Evolutionary conservation across 2,888 invertebrate species (phyloP).

Genomic region (Erpobdella octoculata): DNA sequence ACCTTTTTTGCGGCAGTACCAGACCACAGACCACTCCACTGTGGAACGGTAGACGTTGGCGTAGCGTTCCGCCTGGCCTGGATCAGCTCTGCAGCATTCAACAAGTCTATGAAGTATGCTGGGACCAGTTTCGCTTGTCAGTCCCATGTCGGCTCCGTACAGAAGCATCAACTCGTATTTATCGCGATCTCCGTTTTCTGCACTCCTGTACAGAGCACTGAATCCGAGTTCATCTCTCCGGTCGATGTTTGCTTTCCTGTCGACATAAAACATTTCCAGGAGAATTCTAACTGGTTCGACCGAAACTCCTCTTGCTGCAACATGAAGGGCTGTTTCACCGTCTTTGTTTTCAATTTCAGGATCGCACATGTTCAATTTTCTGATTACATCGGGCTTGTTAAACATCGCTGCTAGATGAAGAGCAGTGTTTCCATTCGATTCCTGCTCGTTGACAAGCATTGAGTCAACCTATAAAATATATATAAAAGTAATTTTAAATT

Average conservation of each 20-base stretch:
- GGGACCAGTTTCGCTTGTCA: slow-evolving; percentile 21
- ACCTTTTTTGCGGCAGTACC: slow-evolving; percentile 31
- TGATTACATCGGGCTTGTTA: slow-evolving; percentile 27
- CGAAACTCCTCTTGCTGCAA: slow-evolving; percentile 26
- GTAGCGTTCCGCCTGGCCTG: slow-evolving; percentile 27
- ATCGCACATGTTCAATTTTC: slow-evolving; percentile 11
- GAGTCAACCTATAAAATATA: slow-evolving; percentile 3
- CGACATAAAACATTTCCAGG: slow-evolving; percentile 28
- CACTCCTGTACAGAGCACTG: slow-evolving; percentile 30
- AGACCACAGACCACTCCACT: slow-evolving; percentile 25
- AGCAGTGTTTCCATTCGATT: slow-evolving; percentile 28
- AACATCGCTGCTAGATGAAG: slow-evolving; percentile 29
- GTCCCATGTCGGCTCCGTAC: slow-evolving; percentile 29
- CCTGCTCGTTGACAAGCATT: slow-evolving; percentile 26
- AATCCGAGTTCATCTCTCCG: slow-evolving; percentile 28
- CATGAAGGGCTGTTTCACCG: slow-evolving; percentile 31
- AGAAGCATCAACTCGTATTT: slow-evolving; percentile 28
- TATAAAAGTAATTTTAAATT: neutral
- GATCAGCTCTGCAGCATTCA: slow-evolving; percentile 25
- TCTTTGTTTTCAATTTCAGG: slow-evolving; percentile 33
- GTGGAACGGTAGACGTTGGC: slow-evolving; percentile 22
- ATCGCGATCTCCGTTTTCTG: slow-evolving; percentile 26
- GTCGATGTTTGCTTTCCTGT: slow-evolving; percentile 28
- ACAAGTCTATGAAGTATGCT: slow-evolving; percentile 29
- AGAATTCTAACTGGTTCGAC: slow-evolving; percentile 25